Percentiles rank a stretch among this genome's conserved stretches.
These are phyloP conservation scores for Uropsilus gracilis DNA, from an alignment of 2,113 vertebrate species.

Conservation along the genomic window DNA sequence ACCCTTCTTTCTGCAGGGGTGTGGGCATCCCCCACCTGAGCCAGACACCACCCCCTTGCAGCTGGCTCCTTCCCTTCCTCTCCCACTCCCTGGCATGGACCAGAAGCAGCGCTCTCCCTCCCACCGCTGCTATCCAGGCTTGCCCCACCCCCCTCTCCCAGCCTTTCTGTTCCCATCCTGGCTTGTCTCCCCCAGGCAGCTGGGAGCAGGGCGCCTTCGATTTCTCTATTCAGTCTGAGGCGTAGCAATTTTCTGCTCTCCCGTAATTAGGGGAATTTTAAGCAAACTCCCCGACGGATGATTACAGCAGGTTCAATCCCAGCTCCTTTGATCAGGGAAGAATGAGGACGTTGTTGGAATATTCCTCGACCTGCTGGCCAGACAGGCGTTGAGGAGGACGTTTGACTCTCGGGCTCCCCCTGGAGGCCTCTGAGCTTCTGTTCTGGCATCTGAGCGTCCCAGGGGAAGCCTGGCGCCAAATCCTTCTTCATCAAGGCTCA, in stretches of 20 bases:
- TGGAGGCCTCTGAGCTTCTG: not conserved
- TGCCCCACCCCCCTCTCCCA: fast-evolving
- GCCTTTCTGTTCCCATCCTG: conserved; percentile 29
- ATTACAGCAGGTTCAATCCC: conserved; percentile 84
- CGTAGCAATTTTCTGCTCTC: conserved; percentile 84
- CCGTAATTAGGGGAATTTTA: conserved; percentile 87
- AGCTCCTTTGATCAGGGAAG: conserved; percentile 85
- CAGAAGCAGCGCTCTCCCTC: not conserved
- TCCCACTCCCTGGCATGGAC: not conserved
- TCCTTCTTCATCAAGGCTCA: not conserved
- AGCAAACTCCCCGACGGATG: conserved; percentile 84
- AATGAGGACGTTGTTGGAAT: conserved; percentile 78
- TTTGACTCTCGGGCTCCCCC: conserved; percentile 56
- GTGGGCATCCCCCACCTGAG: not conserved
- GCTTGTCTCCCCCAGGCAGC: conserved; percentile 42
- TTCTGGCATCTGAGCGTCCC: not conserved
- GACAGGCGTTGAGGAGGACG: conserved; percentile 52
- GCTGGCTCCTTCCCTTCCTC: not conserved
- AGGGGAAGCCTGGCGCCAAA: not conserved
- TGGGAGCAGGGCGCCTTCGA: conserved; percentile 75
- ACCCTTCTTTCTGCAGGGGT: not conserved
- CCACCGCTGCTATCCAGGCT: not conserved
- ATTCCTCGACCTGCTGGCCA: conserved; percentile 75
- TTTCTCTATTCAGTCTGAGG: conserved; percentile 80
- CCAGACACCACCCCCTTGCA: not conserved